Evolutionary conservation across 1,140 invertebrate species (phyloP), one percentile per base, ranked within the genome.

Genomic region (Drosophila bocqueti): DNA sequence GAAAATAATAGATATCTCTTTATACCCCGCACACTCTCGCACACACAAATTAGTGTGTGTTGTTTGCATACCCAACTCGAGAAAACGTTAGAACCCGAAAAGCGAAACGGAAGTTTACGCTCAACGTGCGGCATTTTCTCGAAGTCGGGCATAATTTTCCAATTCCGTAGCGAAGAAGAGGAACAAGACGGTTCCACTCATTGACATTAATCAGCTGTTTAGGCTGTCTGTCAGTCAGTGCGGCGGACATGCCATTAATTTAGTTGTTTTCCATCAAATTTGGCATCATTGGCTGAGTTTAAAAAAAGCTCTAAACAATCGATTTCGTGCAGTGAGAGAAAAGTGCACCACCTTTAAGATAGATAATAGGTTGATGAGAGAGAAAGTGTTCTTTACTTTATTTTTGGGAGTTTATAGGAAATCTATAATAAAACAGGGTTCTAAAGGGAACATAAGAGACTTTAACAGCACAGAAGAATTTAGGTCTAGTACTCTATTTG

Each of bases 121-220:
- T 34, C 16, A 76, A 65, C 50, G 60, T 76, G 43, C 46, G 50
- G 64, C 34, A 40, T 68, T 58, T 59, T 73, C 52, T 71, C 15
- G 60, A 77, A 69, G 58, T 57, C 42, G 15, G 15, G 3, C 58
- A 42, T 58, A 63, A 79, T 79, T 79, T 78, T 71, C 75, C 52
- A 63, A 78, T 63, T 78, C 45, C 74, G 46, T 15, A 63, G 54
- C 18, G 45, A 36, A 68, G 15, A 38, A 24, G 13, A 36, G 36
- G 40, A 50, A 50, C 6, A 40, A 16, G 58, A 50, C 49, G 58
- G n/a, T 29, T 76, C 24, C 43, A 11, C 46, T 11, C 47, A 49
- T 52, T 75, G 65, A 64, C 76, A 79, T 79, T 79, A 79, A 79
- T 79, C 76, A 79, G 65, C 75, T 79, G 76, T 59, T 77, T 61